These are phyloP conservation scores for Palloptera scutellata DNA, from an alignment of 2,888 invertebrate species.

Conservation along the genomic window DNA sequence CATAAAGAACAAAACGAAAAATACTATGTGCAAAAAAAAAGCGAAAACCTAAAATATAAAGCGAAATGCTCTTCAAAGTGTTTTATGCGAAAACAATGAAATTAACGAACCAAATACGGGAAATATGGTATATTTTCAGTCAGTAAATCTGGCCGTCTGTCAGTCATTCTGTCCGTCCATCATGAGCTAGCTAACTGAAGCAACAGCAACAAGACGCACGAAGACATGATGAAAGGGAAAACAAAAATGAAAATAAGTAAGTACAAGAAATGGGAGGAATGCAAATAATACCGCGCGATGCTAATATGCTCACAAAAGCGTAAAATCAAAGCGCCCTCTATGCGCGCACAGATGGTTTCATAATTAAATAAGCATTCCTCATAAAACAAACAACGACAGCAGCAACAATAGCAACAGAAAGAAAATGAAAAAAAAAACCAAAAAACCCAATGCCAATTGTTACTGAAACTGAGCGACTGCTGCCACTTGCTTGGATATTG, in stretches of 20 bases:
- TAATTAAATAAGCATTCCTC: constrained; percentile 54
- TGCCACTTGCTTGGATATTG: no score
- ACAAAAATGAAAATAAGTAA: constrained; percentile 19
- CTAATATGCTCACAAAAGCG: constrained; percentile 43
- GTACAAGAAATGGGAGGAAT: constrained; percentile 13
- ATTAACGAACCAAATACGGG: constrained; percentile 50
- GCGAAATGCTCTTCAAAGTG: constrained; percentile 12
- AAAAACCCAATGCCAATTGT: background rate
- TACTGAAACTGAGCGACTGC: background rate
- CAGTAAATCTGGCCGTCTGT: no score
- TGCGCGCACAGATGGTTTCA: constrained; percentile 54
- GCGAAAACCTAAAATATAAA: background rate
- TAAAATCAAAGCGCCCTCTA: constrained; percentile 56
- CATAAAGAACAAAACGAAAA: background rate
- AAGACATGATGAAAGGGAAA: no score
- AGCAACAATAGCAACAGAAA: constrained; percentile 21
- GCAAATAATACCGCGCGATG: constrained; percentile 21
- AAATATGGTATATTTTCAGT: background rate
- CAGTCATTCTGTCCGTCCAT: no score
- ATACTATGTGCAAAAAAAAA: background rate
- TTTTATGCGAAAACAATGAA: constrained; percentile 54
- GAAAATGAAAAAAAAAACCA: constrained; percentile 8
- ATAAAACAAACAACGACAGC: constrained; percentile 23
- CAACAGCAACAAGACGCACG: no score
- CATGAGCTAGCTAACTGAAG: no score